A percentile compares a stretch with the other conserved stretches of the same genome.
phyloP scores from a whole-genome alignment of 2,113 vertebrate genomes.

The Chamaetylas fuelleborni region DNA sequence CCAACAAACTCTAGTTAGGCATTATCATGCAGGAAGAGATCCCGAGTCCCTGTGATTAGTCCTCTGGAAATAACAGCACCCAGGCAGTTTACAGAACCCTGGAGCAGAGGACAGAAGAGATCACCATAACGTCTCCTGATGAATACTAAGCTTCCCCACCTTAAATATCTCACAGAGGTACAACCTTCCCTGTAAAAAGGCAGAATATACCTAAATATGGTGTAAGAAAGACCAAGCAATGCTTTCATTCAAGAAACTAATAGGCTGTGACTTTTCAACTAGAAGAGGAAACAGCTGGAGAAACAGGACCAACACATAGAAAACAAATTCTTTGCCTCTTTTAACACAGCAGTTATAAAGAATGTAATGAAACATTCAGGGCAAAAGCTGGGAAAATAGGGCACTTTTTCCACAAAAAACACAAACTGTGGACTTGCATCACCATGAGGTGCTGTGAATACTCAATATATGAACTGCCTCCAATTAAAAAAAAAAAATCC shows the following conservation, averaged over 20 bases:
- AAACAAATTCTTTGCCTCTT: neutral
- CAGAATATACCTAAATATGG: neutral
- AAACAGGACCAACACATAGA: neutral
- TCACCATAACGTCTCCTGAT: neutral
- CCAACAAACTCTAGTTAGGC: neutral
- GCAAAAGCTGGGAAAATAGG: neutral
- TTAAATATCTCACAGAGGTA: neutral
- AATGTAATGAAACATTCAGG: neutral
- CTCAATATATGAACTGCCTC: neutral
- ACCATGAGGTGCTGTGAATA: neutral
- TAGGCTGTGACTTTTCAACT: neutral
- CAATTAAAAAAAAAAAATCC: neutral
- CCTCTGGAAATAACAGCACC: neutral
- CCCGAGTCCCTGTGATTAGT: neutral
- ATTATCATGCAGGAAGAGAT: neutral
- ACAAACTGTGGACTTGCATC: neutral
- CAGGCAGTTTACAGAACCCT: neutral
- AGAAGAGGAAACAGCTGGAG: neutral
- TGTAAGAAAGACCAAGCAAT: neutral
- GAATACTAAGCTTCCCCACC: neutral
- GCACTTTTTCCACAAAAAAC: neutral
- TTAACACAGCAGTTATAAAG: neutral
- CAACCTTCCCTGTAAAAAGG: neutral
- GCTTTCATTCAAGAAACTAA: neutral
- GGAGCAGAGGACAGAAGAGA: neutral